Percentiles rank a stretch among this genome's conserved stretches.
Evolutionary conservation across 2,888 invertebrate species (phyloP).

Genomic region (Gryllus longicercus): DNA sequence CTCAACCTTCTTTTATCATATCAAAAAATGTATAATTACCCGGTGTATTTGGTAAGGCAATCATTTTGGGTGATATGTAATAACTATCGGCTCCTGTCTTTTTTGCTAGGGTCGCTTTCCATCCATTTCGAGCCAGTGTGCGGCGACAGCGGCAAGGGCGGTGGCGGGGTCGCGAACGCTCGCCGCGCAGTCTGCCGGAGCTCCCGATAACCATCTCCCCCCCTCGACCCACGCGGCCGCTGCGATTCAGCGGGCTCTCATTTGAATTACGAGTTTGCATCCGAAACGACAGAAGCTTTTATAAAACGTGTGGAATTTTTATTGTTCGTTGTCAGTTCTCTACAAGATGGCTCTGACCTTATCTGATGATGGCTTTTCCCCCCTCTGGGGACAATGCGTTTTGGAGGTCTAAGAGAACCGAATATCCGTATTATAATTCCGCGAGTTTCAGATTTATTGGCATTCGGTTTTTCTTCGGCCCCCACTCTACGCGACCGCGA

Average conservation of each 20-base stretch:
- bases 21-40: no score
- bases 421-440: slow-evolving; percentile 8
- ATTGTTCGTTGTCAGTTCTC: slow-evolving; percentile 7
- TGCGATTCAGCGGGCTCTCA: not conserved
- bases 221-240: not conserved
- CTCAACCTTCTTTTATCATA: no score
- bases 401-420: not conserved
- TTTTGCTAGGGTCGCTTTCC: no score
- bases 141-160: not conserved
- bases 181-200: not conserved
- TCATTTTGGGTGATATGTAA: no score
- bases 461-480: not conserved
- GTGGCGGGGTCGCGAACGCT: not conserved
- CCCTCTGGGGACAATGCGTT: not conserved
- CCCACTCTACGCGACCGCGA: no score
- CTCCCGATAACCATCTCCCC: not conserved
- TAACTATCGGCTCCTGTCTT: no score
- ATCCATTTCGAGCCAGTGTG: not conserved
- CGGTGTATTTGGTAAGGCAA: no score
- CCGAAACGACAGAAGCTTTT: slow-evolving; percentile 17
- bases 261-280: slow-evolving; percentile 17
- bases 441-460: slow-evolving; percentile 11
- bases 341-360: slow-evolving; percentile 2
- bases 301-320: slow-evolving; percentile 17
- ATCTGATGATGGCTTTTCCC: not conserved